These are phyloP conservation scores for Atherix ibis DNA, from an alignment of 2,888 invertebrate genomes.

Conservation along the genomic window DNA sequence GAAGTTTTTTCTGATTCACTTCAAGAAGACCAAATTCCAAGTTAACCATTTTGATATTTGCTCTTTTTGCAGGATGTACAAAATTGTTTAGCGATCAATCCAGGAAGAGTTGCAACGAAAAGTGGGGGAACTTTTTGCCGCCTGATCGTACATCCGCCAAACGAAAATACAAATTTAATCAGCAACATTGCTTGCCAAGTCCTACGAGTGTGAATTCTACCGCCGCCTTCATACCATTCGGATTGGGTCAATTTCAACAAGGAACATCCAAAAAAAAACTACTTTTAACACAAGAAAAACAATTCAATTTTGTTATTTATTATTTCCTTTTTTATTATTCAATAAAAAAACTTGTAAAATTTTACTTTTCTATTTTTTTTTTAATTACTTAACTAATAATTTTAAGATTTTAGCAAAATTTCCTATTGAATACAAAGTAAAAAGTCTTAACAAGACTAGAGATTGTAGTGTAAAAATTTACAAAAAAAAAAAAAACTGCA, in stretches of 20 bases:
- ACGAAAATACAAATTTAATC: conserved; percentile 23
- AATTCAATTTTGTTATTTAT: too few relatives aligned
- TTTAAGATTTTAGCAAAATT: neutral
- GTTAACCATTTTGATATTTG: conserved; percentile 1
- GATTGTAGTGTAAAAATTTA: neutral
- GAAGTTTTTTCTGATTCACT: conserved; percentile 5
- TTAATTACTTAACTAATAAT: too few relatives aligned
- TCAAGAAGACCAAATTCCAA: neutral
- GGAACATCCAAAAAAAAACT: too few relatives aligned
- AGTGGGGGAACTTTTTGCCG: conserved; percentile 65
- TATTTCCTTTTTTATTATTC: too few relatives aligned
- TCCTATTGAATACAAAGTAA: neutral
- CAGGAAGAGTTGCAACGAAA: conserved; percentile 61
- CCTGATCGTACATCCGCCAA: conserved; percentile 38
- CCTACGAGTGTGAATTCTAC: conserved; percentile 32
- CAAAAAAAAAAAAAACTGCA: conserved; percentile 1
- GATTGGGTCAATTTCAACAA: too few relatives aligned
- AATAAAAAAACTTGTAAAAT: too few relatives aligned
- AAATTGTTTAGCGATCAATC: conserved; percentile 70
- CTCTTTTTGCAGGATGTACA: conserved; percentile 48
- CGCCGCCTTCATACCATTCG: too few relatives aligned
- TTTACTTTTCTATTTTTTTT: too few relatives aligned
- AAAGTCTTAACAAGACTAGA: neutral
- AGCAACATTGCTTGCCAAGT: conserved; percentile 36
- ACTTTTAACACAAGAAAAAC: too few relatives aligned